Conservation (phyloP, 2,888 invertebrate genomes). For the Agonopterix heracliana region DNA sequence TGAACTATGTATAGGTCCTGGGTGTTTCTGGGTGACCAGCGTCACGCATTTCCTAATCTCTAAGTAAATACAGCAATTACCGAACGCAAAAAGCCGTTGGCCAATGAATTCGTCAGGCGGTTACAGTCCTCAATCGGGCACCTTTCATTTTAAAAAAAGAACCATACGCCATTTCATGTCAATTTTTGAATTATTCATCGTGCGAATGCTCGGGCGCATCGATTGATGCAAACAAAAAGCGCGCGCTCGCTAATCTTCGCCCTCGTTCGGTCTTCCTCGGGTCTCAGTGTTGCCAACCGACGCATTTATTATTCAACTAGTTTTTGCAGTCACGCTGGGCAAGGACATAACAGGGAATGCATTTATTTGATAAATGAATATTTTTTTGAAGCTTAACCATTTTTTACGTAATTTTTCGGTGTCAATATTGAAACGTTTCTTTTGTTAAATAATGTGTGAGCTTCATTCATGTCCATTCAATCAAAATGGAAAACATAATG, state of each 20-base stretch:
- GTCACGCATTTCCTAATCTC: not conserved
- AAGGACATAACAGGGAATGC: constrained; percentile 68
- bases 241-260: constrained; percentile 73
- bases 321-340: constrained; percentile 72
- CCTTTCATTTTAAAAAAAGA: constrained; percentile 74
- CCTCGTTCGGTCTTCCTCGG: constrained; percentile 53
- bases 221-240: constrained; percentile 76
- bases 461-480: constrained; percentile 47
- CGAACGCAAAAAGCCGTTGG: constrained; percentile 67
- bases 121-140: constrained; percentile 77
- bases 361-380: constrained; percentile 72
- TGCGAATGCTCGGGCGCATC: constrained; percentile 76
- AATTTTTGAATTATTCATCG: constrained; percentile 76
- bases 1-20: no score
- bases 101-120: constrained; percentile 77
- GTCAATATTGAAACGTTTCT: constrained; percentile 44
- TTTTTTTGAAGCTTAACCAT: constrained; percentile 39
- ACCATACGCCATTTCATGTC: constrained; percentile 77
- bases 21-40: no score
- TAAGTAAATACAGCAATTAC: constrained; percentile 69
- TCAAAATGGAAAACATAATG: constrained; percentile 44
- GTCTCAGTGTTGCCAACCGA: constrained; percentile 61
- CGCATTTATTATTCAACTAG: constrained; percentile 71
- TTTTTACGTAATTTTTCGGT: constrained; percentile 56
- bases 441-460: constrained; percentile 37